A percentile compares a stretch with the other conserved stretches of the same genome.
phyloP scores from a whole-genome alignment of 2,797 vertebrate genomes.

The Trichosurus vulpecula region DNA sequence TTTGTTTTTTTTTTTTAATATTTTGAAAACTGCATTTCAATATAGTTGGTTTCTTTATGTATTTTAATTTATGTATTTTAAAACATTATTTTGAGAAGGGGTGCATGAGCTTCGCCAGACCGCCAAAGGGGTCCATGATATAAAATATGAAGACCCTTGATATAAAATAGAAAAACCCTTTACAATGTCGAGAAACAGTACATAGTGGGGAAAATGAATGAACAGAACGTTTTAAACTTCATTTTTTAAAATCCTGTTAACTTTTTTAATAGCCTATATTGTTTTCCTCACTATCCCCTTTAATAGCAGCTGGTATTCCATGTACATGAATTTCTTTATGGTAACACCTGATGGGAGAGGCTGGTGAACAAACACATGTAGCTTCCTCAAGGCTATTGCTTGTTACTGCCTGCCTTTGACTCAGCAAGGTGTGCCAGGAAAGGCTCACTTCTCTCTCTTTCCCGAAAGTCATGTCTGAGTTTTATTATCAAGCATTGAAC shows the following conservation, averaged over 20 bases:
- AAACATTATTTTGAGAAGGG: neutral
- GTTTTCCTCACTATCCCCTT: slow-evolving; percentile 26
- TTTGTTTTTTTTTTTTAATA: neutral
- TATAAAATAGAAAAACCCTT: neutral
- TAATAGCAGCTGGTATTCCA: slow-evolving; percentile 47
- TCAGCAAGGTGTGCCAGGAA: slow-evolving; percentile 83
- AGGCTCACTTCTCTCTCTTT: slow-evolving; percentile 79
- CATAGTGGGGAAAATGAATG: neutral
- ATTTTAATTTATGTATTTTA: neutral
- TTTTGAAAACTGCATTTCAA: neutral
- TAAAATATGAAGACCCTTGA: neutral
- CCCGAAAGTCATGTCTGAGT: slow-evolving; percentile 76
- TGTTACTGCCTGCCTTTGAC: slow-evolving; percentile 83
- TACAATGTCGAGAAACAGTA: neutral
- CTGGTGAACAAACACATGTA: slow-evolving; percentile 78
- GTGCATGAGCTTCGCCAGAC: neutral
- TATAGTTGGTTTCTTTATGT: neutral
- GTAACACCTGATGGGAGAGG: slow-evolving; percentile 79
- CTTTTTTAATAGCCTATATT: slow-evolving; percentile 12
- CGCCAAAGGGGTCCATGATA: neutral
- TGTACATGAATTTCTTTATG: slow-evolving; percentile 68
- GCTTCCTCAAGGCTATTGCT: slow-evolving; percentile 80
- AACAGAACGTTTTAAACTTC: neutral
- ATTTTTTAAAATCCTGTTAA: neutral
- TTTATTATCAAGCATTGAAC: slow-evolving; percentile 63